These are phyloP conservation scores for Sinocyclocheilus maitianheensis DNA, from an alignment of 2,113 vertebrate species.

Conservation along the genomic window DNA sequence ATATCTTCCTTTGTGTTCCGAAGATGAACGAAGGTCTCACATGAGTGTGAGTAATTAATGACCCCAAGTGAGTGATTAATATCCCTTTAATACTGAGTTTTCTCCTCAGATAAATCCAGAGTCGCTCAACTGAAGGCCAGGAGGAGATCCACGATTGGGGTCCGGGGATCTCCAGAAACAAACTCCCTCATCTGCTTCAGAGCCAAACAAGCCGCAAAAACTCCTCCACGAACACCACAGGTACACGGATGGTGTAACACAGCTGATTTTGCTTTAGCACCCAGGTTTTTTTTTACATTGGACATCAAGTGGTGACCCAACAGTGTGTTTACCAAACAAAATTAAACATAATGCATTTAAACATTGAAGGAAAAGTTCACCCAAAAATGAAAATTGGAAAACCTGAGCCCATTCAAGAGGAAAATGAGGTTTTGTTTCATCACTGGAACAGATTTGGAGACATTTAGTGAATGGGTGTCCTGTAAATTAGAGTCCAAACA, in stretches of 20 bases:
- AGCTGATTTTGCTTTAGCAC: neutral
- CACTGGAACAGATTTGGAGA: too few species aligned
- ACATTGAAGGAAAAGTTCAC: neutral
- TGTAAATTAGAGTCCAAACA: too few species aligned
- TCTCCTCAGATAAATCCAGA: slow-evolving; percentile 70
- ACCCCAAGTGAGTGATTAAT: too few species aligned
- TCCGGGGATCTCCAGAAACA: slow-evolving; percentile 77
- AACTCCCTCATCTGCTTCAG: slow-evolving; percentile 78
- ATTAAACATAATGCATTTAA: neutral
- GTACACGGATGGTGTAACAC: slow-evolving; percentile 31
- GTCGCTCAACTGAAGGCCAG: slow-evolving; percentile 72
- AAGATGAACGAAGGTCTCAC: too few species aligned
- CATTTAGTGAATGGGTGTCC: too few species aligned
- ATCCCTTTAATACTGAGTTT: neutral
- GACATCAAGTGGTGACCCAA: neutral
- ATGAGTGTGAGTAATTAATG: too few species aligned
- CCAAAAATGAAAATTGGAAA: too few species aligned
- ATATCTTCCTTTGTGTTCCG: too few species aligned
- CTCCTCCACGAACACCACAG: slow-evolving; percentile 61
- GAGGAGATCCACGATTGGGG: slow-evolving; percentile 72
- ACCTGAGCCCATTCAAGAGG: too few species aligned
- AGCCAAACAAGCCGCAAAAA: slow-evolving; percentile 70
- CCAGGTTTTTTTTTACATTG: neutral
- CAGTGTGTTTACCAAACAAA: neutral
- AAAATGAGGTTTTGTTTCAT: too few species aligned